Base-by-base conservation (phyloP, 2,797 vertebrate species). In the Acipenser oxyrinchus region DNA sequence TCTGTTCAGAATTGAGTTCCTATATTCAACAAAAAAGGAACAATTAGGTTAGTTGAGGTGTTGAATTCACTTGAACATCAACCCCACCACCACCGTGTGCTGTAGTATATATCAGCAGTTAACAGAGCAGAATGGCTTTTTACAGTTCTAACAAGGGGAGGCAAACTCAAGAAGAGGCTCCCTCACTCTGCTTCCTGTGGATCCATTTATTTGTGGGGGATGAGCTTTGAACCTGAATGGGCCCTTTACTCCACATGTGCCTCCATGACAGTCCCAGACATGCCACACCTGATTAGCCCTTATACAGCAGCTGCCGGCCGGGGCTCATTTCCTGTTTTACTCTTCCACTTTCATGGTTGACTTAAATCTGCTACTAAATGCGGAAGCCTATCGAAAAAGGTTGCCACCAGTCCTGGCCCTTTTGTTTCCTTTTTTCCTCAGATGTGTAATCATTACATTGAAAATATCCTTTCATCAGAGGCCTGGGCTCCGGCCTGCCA, bases 251-350 rank as follows among this genome's bases (percentile, higher is more conserved):
- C 64, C 8, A 49, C 57, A 51, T 48, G 53, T 62, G 52, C 62
- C 53, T 63, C 67, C 23, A 57, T 64, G 70, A 63, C 68, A 77
- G 72, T 67, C 71, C 53, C 48, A 48, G 52, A 61, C 66, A 66
- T 68, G 69, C 69, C 69, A 65, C 57, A 65, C 61, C 55, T 37
- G 65, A 70, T 70, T 63, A 70, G 73, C 3, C 8, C 18, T 73
- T 83, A 76, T 77, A 81, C 75, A 87, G 79, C 87, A 89, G 86
- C 84, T 87, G 86, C 37, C 77, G 64, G 76, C 78, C 79, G 69
- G 71, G 74, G 79, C 75, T 75, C 37, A n/a, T 58, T 37, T 37
- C 82, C 72, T 81, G 75, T 81, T 76, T 6, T 60, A 63, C 71
- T 71, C 78, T 74, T 60, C 70, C 77, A 71, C 76, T 82, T 85